phyloP scores from a whole-genome alignment of 2,113 vertebrate species.

The Corvus cornix region DNA sequence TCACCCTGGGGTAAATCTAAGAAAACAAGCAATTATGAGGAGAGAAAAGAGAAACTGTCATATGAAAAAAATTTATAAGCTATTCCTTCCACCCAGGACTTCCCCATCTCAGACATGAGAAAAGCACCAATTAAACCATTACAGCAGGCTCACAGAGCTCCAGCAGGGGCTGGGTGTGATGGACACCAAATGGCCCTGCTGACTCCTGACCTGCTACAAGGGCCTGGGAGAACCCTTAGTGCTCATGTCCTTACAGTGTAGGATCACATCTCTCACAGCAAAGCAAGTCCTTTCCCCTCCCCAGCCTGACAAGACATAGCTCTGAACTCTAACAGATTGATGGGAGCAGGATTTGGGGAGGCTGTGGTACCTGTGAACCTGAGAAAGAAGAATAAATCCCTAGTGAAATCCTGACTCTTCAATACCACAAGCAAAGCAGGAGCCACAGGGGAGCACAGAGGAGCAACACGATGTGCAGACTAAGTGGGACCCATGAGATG shows the following conservation, averaged over 20 bases:
- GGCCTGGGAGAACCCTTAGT: background rate
- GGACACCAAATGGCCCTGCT: background rate
- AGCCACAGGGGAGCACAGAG: background rate
- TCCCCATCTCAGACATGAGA: background rate
- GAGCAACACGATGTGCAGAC: accelerated
- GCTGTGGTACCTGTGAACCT: background rate
- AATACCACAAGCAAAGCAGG: background rate
- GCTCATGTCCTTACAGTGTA: accelerated
- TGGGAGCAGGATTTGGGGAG: background rate
- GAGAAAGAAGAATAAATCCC: background rate
- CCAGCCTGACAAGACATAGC: background rate
- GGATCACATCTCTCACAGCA: background rate
- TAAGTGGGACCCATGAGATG: background rate
- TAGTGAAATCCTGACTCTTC: background rate
- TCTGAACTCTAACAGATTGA: accelerated
- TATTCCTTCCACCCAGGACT: background rate
- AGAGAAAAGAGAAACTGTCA: background rate
- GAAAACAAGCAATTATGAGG: conserved; percentile 9
- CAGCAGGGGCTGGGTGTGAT: background rate
- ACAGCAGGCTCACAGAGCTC: background rate
- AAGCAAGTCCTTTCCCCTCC: background rate
- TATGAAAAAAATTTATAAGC: background rate
- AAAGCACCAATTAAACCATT: background rate
- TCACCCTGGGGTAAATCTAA: background rate
- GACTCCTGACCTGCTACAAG: background rate